A percentile compares a stretch with the other conserved stretches of the same genome.
Evolutionary conservation across 2,113 vertebrate genomes (phyloP).

Genomic region (Chaetodon trifascialis): DNA sequence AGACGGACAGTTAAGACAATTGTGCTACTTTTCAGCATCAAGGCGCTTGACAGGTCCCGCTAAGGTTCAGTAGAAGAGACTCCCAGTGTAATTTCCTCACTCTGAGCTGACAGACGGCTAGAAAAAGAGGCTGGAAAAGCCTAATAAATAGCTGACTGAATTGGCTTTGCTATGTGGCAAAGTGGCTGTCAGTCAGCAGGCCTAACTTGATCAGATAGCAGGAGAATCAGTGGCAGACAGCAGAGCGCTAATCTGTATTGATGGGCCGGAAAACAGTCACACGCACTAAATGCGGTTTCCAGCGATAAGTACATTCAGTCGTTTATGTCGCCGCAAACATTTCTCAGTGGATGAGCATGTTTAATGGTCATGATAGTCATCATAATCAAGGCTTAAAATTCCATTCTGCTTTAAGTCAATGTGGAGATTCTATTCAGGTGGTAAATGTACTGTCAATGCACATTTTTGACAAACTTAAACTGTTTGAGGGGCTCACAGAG

Average conservation of each 20-base stretch:
- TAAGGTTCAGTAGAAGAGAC: conserved; percentile 58
- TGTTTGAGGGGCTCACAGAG: not conserved
- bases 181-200: conserved; percentile 76
- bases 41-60: conserved; percentile 41
- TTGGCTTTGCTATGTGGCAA: conserved; percentile 70
- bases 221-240: conserved; percentile 70
- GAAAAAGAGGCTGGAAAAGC: conserved; percentile 57
- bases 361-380: not conserved
- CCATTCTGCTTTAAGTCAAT: not conserved
- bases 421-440: not conserved
- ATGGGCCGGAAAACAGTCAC: conserved; percentile 61
- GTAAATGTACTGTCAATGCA: not conserved
- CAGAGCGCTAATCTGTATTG: conserved; percentile 76
- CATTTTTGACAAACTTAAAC: no score
- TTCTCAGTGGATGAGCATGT: conserved; percentile 24
- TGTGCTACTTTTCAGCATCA: conserved; percentile 60
- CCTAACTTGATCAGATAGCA: conserved; percentile 78
- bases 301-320: conserved; percentile 37
- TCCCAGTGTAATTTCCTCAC: conserved; percentile 45
- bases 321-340: conserved; percentile 27
- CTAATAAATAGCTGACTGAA: conserved; percentile 73
- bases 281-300: conserved; percentile 38
- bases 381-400: conserved; percentile 16
- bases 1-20: conserved; percentile 52
- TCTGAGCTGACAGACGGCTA: conserved; percentile 47